phyloP scores from a whole-genome alignment of 2,797 vertebrate genomes.

The Hyperoplus immaculatus region DNA sequence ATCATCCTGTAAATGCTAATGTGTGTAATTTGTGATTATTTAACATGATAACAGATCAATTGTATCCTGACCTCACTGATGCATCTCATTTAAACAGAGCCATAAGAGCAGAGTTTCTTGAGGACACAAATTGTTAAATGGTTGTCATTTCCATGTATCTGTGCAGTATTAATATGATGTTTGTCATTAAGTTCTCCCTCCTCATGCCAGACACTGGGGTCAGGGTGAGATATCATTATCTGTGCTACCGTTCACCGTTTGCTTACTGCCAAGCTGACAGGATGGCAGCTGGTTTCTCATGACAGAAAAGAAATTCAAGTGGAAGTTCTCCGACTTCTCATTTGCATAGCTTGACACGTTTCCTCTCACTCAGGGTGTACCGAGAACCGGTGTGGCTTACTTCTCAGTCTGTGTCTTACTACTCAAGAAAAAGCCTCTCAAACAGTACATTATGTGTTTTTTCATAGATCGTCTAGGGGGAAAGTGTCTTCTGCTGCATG shows the following conservation, averaged over 20 bases:
- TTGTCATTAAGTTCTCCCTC: constrained; percentile 1
- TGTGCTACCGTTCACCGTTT: constrained; percentile 30
- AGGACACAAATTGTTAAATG: not conserved
- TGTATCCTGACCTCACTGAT: not conserved
- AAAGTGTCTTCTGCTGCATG: constrained; percentile 32
- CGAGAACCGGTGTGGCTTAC: not conserved
- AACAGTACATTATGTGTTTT: constrained; percentile 16
- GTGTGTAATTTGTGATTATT: not conserved
- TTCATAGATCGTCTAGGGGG: constrained; percentile 26
- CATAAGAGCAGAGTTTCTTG: not conserved
- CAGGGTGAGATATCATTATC: not conserved
- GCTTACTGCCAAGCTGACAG: constrained; percentile 11
- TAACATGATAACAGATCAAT: not conserved
- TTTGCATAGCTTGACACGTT: constrained; percentile 36
- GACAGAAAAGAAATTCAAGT: constrained; percentile 15
- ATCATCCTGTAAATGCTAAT: constrained; percentile 1
- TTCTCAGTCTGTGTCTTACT: constrained; percentile 32
- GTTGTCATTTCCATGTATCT: not conserved
- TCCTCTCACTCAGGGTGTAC: not conserved
- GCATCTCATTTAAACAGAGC: not conserved
- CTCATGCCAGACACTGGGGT: not conserved
- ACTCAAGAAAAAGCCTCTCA: constrained; percentile 31
- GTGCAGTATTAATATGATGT: not conserved
- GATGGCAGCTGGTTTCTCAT: constrained; percentile 20
- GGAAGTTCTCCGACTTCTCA: constrained; percentile 20